A percentile compares a stretch with the other conserved stretches of the same genome.
Evolutionary conservation across 53 echinoderm and acorn worm genomes (phyloP).

Genomic region (Paracentrotus lividus): DNA sequence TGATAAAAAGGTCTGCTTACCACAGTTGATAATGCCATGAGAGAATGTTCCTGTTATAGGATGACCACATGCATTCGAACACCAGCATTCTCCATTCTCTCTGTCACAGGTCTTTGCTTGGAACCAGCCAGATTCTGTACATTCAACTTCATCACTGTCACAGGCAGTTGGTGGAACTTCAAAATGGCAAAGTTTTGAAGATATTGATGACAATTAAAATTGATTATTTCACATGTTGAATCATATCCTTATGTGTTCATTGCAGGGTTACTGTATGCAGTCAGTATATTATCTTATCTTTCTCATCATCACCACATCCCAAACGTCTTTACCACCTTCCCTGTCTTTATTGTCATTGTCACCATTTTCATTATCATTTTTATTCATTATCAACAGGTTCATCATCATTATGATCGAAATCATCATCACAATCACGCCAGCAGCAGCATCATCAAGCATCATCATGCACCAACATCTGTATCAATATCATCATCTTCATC

Average conservation of each 20-base stretch:
- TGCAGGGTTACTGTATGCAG: too few species aligned
- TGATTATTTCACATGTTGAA: too few species aligned
- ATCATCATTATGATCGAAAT: background rate
- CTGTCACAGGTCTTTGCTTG: slow-evolving; percentile 1
- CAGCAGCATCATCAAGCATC: too few species aligned
- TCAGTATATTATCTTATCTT: too few species aligned
- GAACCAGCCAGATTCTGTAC: slow-evolving; percentile 9
- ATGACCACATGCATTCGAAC: background rate
- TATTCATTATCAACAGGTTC: background rate
- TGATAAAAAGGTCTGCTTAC: slow-evolving; percentile 28
- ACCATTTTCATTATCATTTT: background rate
- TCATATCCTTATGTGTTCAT: too few species aligned
- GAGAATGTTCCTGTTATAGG: background rate
- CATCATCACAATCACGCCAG: background rate
- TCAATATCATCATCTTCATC: background rate
- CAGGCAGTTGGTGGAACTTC: background rate
- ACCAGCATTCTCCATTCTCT: background rate
- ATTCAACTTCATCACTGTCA: background rate
- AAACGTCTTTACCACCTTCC: background rate
- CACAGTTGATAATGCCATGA: background rate
- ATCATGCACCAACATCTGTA: background rate
- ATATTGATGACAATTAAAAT: background rate
- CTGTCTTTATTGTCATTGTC: background rate
- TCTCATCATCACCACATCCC: background rate
- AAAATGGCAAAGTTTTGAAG: background rate